phyloP scores from a whole-genome alignment of 2,888 invertebrate genomes.

The Chloromyia formosa region DNA sequence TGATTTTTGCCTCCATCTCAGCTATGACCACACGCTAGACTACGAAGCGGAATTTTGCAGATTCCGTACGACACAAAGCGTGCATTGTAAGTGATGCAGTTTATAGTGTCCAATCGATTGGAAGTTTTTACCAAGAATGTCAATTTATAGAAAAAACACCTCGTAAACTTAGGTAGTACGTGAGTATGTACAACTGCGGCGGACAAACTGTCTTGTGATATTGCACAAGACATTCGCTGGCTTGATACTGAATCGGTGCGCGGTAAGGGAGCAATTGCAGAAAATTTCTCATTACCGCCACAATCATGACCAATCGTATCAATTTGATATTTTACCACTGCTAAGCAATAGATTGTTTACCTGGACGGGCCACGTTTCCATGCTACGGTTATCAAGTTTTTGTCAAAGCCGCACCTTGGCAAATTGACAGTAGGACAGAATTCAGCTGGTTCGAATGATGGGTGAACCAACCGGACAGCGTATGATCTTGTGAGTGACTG shows the following conservation, averaged over 20 bases:
- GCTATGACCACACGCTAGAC: background rate
- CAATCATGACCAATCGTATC: conserved; percentile 36
- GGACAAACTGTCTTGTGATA: no score
- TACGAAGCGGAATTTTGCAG: background rate
- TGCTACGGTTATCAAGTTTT: background rate
- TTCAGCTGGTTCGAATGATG: background rate
- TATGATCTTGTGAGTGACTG: conserved; percentile 9
- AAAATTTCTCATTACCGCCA: conserved; percentile 28
- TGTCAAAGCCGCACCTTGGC: background rate
- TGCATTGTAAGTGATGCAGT: no score
- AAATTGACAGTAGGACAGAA: conserved; percentile 13
- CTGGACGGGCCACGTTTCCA: background rate
- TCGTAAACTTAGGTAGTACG: background rate
- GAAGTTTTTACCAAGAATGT: conserved; percentile 13
- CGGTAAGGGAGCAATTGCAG: background rate
- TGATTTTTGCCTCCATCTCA: no score
- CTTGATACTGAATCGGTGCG: background rate
- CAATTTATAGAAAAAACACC: conserved; percentile 28
- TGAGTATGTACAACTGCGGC: background rate
- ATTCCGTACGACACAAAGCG: no score
- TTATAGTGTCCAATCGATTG: conserved; percentile 34
- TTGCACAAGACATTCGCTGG: no score
- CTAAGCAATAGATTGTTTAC: conserved; percentile 12
- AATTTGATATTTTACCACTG: conserved; percentile 34
- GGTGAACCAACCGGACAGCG: background rate